Conservation (phyloP, 2,797 vertebrate species). For the Lithobates sylvaticus region DNA sequence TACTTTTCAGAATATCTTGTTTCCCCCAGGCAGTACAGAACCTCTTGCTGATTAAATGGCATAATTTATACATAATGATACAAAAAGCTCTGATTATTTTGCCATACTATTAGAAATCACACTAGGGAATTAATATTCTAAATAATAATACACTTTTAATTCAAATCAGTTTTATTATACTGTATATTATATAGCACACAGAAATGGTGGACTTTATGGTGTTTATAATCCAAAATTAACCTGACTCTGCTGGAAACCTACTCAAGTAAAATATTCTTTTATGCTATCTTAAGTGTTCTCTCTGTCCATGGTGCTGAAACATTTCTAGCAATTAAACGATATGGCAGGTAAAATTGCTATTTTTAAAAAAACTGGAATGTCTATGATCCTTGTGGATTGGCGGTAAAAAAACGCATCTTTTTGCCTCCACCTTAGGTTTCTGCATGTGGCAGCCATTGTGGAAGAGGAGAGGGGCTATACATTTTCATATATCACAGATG, state of each 20-base stretch:
- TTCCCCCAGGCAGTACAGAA: background rate
- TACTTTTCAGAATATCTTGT: background rate
- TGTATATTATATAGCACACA: background rate
- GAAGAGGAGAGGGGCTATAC: no score
- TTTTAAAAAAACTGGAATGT: no score
- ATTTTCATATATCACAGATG: no score
- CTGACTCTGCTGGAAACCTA: background rate
- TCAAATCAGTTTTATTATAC: background rate
- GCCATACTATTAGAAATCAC: background rate
- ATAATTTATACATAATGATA: background rate
- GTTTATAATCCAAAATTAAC: background rate
- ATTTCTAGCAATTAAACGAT: background rate
- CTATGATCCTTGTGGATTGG: no score
- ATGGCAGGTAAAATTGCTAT: no score
- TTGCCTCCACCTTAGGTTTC: no score
- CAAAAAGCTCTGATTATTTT: background rate
- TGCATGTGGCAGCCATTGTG: no score
- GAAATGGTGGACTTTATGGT: background rate
- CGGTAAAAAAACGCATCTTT: no score
- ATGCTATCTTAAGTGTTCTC: background rate
- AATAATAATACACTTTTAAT: background rate
- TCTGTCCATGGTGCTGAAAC: background rate
- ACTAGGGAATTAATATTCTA: background rate
- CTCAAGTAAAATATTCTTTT: background rate
- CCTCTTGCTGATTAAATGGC: background rate